phyloP scores from a whole-genome alignment of 92 coral and sea anemone species.

The Parazoanthus atlanticus region DNA sequence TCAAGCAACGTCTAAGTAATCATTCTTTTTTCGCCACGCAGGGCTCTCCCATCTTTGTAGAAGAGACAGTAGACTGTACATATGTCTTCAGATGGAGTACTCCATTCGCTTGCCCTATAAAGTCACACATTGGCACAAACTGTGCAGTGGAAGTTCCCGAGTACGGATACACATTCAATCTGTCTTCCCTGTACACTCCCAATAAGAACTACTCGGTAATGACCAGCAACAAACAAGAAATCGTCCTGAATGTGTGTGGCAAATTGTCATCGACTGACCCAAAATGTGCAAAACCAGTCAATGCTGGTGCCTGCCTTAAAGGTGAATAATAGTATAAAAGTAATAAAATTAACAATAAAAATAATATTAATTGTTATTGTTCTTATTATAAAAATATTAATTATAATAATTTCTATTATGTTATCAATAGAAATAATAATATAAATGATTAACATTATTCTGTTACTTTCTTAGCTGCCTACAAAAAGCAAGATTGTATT shows the following conservation, averaged over 20 bases:
- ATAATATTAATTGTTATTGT: background rate
- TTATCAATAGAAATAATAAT: too few species aligned
- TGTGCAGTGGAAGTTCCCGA: constrained; percentile 30
- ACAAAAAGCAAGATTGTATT: too few species aligned
- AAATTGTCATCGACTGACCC: constrained; percentile 15
- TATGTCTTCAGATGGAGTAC: constrained; percentile 35
- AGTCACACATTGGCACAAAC: background rate
- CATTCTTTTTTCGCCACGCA: background rate
- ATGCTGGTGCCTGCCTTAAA: constrained; percentile 35
- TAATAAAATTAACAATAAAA: background rate
- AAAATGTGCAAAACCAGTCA: background rate
- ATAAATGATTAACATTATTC: too few species aligned
- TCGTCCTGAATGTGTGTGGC: constrained; percentile 28
- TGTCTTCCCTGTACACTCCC: constrained; percentile 7
- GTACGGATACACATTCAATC: constrained; percentile 27
- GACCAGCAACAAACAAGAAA: background rate
- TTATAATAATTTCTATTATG: too few species aligned
- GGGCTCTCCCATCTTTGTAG: constrained; percentile 34
- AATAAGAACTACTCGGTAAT: background rate
- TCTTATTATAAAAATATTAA: too few species aligned
- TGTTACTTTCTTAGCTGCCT: too few species aligned
- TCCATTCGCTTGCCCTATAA: constrained; percentile 28
- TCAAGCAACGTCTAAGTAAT: too few species aligned
- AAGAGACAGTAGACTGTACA: constrained; percentile 31
- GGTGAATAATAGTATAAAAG: background rate